Percentiles rank a stretch among this genome's conserved stretches.
phyloP scores from a whole-genome alignment of 2,113 vertebrate genomes.

The Galbula dea region DNA sequence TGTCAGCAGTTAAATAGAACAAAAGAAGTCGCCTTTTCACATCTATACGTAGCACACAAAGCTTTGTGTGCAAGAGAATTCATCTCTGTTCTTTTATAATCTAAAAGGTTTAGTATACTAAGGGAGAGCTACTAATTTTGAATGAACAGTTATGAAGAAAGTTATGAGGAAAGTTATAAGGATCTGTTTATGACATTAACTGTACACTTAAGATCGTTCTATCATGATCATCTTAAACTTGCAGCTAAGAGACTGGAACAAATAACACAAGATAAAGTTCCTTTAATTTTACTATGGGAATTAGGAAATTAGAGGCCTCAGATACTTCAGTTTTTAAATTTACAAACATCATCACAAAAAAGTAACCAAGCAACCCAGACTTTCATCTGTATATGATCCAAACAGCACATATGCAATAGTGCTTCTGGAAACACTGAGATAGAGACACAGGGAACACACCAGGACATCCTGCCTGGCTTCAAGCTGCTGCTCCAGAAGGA shows the following conservation, averaged over 20 bases:
- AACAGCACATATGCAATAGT: not conserved
- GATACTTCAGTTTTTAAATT: not conserved
- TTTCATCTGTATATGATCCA: not conserved
- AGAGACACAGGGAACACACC: not conserved
- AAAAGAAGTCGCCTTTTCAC: not conserved
- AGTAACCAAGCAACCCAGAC: not conserved
- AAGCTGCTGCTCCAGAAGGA: not conserved
- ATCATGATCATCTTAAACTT: not conserved
- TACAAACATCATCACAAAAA: not conserved
- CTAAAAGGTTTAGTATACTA: not conserved
- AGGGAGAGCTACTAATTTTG: not conserved
- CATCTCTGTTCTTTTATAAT: not conserved
- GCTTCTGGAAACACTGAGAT: not conserved
- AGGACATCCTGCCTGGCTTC: not conserved
- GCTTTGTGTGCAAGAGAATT: not conserved
- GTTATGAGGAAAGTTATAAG: not conserved
- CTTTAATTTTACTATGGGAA: not conserved
- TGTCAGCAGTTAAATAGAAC: not conserved
- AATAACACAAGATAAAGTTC: not conserved
- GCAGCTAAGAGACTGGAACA: not conserved
- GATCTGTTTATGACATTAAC: not conserved
- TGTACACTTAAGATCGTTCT: too few species aligned
- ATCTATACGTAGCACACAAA: not conserved
- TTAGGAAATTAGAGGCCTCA: not conserved
- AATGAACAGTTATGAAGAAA: not conserved